Conservation (phyloP, 1,140 invertebrate species). For the Caenorhabditis latens region DNA sequence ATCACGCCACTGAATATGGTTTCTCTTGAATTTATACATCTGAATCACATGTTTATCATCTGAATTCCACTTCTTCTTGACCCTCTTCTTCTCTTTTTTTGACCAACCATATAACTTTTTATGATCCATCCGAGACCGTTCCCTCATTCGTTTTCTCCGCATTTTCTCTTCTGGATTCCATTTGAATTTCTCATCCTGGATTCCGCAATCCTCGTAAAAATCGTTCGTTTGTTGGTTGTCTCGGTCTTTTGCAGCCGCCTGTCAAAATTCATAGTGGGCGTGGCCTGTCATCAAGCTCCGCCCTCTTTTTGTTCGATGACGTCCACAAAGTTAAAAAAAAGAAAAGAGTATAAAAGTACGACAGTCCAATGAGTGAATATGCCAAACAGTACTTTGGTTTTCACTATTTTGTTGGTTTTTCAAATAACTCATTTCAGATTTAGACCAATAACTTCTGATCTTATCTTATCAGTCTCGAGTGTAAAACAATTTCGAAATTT, state of each 20-base stretch:
- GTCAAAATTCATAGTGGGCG: constrained; percentile 29
- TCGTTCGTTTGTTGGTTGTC: neutral
- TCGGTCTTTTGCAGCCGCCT: neutral
- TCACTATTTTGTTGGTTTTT: neutral
- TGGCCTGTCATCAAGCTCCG: neutral
- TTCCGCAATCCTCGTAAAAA: constrained; percentile 25
- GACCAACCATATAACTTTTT: constrained; percentile 37
- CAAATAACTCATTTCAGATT: no score
- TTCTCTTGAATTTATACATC: neutral
- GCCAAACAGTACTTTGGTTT: neutral
- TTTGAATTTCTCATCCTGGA: neutral
- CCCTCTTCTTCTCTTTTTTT: constrained; percentile 20
- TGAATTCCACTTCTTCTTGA: neutral
- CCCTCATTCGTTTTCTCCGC: neutral
- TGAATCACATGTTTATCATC: constrained; percentile 32
- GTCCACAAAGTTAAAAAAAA: neutral
- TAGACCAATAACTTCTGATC: no score
- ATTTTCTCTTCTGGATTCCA: neutral
- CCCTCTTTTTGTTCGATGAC: neutral
- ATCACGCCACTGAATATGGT: neutral
- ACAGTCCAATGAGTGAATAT: neutral
- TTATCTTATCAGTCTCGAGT: neutral
- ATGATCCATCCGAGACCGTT: constrained; percentile 27
- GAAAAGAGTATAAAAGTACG: neutral
- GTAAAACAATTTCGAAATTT: constrained; percentile 4